Evolutionary conservation across 2,797 vertebrate genomes (phyloP).

Genomic region (Staurois parvus): DNA sequence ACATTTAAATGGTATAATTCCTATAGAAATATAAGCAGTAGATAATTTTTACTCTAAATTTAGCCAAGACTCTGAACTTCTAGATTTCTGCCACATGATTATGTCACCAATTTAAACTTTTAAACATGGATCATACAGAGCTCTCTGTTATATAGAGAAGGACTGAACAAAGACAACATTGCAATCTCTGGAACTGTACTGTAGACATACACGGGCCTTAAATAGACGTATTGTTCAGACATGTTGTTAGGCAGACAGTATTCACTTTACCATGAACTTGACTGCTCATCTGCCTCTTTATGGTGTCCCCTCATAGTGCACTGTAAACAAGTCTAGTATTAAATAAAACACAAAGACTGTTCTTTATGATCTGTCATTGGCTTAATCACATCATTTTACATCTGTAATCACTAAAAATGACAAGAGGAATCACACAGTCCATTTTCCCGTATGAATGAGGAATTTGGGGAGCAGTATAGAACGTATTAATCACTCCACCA

Average conservation of each 20-base stretch:
- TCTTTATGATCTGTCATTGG: constrained; percentile 46
- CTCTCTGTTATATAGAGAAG: constrained; percentile 78
- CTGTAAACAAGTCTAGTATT: constrained; percentile 67
- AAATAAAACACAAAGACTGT: constrained; percentile 66
- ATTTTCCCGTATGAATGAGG: not conserved
- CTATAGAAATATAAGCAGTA: constrained; percentile 16
- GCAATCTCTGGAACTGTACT: constrained; percentile 75
- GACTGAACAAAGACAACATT: constrained; percentile 84
- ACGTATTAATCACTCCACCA: no score
- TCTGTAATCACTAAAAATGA: constrained; percentile 62
- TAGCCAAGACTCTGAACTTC: constrained; percentile 64
- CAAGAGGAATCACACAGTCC: not conserved
- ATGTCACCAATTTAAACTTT: constrained; percentile 63
- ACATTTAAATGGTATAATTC: not conserved
- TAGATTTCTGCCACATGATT: constrained; percentile 65
- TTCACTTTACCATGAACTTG: constrained; percentile 78
- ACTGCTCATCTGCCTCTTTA: constrained; percentile 63
- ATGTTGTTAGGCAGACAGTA: constrained; percentile 76
- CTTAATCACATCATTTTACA: constrained; percentile 61
- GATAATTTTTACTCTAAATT: constrained; percentile 52
- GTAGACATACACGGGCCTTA: constrained; percentile 77
- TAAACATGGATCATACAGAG: constrained; percentile 71
- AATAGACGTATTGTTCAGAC: constrained; percentile 81
- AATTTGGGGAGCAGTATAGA: not conserved
- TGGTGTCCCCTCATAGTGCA: constrained; percentile 62